A percentile compares a stretch with the other conserved stretches of the same genome.
Conservation (phyloP, 2,888 invertebrate species). For the Dioctria linearis region DNA sequence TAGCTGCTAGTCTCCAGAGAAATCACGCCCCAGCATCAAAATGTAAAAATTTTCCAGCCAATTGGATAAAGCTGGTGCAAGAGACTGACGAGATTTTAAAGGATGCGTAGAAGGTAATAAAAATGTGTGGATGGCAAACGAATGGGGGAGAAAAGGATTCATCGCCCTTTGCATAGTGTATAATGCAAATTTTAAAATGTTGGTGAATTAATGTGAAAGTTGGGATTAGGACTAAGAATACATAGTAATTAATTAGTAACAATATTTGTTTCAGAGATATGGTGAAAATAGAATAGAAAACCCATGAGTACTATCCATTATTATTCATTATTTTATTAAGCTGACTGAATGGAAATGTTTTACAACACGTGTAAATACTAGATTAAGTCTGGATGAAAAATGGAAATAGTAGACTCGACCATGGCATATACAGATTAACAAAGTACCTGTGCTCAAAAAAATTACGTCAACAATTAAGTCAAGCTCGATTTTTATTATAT, state of each 20-base stretch:
- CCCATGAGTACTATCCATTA: too few relatives aligned
- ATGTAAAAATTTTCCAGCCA: neutral
- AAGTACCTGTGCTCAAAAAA: too few relatives aligned
- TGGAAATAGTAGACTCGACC: too few relatives aligned
- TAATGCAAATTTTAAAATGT: conserved; percentile 2
- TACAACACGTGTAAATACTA: too few relatives aligned
- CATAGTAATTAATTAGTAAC: neutral
- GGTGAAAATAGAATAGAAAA: too few relatives aligned
- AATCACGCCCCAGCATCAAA: conserved; percentile 35
- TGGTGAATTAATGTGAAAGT: neutral
- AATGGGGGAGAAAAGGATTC: neutral
- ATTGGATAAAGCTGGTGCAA: conserved; percentile 13
- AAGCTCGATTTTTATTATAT: too few relatives aligned
- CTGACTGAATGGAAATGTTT: too few relatives aligned
- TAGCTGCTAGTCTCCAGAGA: neutral
- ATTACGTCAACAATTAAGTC: too few relatives aligned
- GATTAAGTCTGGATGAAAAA: too few relatives aligned
- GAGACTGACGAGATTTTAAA: conserved; percentile 11
- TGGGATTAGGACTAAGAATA: neutral
- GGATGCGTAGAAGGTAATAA: conserved; percentile 7
- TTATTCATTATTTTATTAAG: too few relatives aligned
- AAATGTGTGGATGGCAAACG: neutral
- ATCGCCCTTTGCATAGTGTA: conserved; percentile 21
- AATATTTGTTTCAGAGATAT: too few relatives aligned
- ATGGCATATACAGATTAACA: too few relatives aligned